Evolutionary conservation across 2,797 vertebrate genomes (phyloP), one percentile per base, ranked within the genome.

Genomic region (Sorex maritimensis): DNA sequence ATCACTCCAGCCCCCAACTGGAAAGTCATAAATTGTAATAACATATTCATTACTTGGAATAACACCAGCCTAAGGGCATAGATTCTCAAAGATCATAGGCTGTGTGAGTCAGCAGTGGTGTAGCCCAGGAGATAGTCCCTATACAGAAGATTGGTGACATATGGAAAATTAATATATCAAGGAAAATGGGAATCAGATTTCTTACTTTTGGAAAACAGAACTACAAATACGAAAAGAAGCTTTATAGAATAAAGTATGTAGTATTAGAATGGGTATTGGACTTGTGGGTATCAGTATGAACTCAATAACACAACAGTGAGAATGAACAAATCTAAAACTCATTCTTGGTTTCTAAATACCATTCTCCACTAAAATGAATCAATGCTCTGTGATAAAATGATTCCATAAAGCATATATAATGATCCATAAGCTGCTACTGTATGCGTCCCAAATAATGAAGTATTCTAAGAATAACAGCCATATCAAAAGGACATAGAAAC

Each of bases 401-500:
- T 84, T 58, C 74, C 38, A 85, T 49, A 79, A 21, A 73, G 82
- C 65, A 34, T 61, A 30, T 81, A 73, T 92, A 90, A 87, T 85
- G 41, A 84, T 7, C 52, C 83, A 52, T 14, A 89, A 77, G 34
- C 30, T 55, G 30, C 23, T 72, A 75, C 81, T 71, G 80, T 73
- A 30, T 81, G 17, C 34, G 24, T 87, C 49, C 15, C 75, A 81
- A 24, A 28, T 73, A 81, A 14, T 38, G 30, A 95, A 38, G 1
- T 68, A 67, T 46, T 81, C 21, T 55, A 58, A 84, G 30, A 69
- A 86, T 63, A 55, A 82, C 38, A 86, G 41, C n/a, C 6, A 30
- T 88, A 30, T 81, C 65, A 30, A 61, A 81, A 87, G 21, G 14
- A 58, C 67, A 86, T 24, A 86, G 30, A 6, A 89, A 11, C 41